These are phyloP conservation scores for Centropristis striata DNA, from an alignment of 2,113 vertebrate genomes.

Conservation along the genomic window DNA sequence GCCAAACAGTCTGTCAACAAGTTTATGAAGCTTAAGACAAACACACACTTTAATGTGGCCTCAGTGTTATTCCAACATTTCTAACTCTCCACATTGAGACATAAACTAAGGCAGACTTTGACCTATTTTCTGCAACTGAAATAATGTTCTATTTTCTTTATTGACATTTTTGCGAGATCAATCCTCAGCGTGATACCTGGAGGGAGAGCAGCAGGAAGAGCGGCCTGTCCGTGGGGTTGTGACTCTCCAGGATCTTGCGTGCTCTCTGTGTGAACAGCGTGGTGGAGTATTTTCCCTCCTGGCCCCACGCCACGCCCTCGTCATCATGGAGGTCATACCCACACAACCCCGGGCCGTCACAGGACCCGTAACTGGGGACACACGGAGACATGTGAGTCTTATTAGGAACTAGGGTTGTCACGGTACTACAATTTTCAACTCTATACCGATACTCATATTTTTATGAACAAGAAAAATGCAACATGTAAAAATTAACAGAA, in stretches of 20 bases:
- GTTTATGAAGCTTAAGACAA: conserved; percentile 28
- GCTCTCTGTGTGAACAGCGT: conserved; percentile 91
- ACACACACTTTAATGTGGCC: conserved; percentile 28
- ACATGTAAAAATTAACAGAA: no score
- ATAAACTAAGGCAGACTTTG: conserved; percentile 1
- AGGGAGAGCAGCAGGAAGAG: conserved; percentile 96
- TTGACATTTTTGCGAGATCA: neutral
- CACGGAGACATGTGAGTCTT: conserved; percentile 2
- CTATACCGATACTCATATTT: no score
- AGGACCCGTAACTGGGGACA: conserved; percentile 88
- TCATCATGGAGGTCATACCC: conserved; percentile 95
- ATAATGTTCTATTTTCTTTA: neutral
- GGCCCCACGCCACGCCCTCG: conserved; percentile 92
- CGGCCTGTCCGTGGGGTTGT: conserved; percentile 87
- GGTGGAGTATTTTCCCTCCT: conserved; percentile 94
- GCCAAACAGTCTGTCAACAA: neutral
- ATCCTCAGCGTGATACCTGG: conserved; percentile 76
- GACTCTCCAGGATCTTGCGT: conserved; percentile 91
- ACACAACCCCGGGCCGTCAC: conserved; percentile 90
- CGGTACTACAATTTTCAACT: no score
- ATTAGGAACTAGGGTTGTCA: no score
- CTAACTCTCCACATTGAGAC: neutral
- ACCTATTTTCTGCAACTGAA: neutral
- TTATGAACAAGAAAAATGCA: no score
- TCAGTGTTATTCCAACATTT: neutral